These are phyloP conservation scores for Corvus hawaiiensis DNA, from an alignment of 2,113 vertebrate genomes.

Conservation along the genomic window DNA sequence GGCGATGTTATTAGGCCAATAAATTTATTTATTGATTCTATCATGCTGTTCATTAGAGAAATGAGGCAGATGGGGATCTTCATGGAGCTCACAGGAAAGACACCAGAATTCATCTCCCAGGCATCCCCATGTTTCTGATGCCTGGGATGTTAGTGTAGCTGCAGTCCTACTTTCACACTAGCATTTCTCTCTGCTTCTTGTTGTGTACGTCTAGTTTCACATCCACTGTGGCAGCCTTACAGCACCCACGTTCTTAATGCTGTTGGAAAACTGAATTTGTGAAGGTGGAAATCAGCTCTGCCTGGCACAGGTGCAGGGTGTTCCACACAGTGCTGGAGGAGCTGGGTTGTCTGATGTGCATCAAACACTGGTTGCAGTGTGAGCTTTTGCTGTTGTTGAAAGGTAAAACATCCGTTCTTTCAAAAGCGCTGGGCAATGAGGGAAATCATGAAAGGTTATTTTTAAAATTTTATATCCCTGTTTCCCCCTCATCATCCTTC, in stretches of 20 bases:
- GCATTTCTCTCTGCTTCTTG: not conserved
- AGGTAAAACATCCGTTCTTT: not conserved
- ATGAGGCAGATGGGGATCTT: not conserved
- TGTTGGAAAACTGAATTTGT: not conserved
- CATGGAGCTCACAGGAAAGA: not conserved
- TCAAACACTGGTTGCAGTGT: not conserved
- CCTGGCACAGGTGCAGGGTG: not conserved
- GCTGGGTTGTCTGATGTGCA: not conserved
- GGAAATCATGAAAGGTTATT: not conserved
- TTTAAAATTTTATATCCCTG: not conserved
- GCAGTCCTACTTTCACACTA: not conserved
- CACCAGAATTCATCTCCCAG: not conserved
- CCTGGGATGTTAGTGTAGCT: not conserved
- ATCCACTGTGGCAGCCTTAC: not conserved
- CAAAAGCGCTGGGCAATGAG: not conserved
- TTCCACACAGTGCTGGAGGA: not conserved
- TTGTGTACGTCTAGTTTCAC: not conserved
- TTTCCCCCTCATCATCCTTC: not conserved
- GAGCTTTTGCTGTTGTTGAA: not conserved
- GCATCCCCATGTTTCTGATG: not conserved
- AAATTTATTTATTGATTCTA: not conserved
- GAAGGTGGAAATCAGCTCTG: not conserved
- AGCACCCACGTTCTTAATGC: fast-evolving
- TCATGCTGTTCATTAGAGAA: not conserved
- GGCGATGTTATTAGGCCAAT: not conserved